Base-by-base conservation (phyloP, 2,888 invertebrate species). In the Parascotia fuliginaria region DNA sequence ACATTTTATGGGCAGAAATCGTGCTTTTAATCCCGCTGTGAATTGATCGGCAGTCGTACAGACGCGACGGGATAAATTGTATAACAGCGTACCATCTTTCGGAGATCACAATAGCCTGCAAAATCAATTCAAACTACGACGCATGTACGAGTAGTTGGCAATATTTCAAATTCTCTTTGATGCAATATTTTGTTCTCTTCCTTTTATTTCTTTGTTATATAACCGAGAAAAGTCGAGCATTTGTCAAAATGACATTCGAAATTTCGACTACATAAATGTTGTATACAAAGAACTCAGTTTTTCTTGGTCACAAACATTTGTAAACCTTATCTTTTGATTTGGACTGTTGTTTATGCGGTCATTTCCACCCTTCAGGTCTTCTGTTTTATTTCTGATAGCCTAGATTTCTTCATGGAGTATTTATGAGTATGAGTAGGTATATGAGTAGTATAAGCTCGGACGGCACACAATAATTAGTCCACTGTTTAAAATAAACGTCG, bases 111-210 rank as follows among this genome's bases (percentile, higher is more conserved):
- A 81, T 76, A 80, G 77, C 72, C 76, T 70, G 69, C 70, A 73
- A 80, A 88, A 89, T 88, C 88, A 87, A 87, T 89, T 81, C 77
- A 61, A 57, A 68, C 65, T 71, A 73, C 77, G 82, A 84, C 83
- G 83, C 85, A 76, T 85, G 68, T n/a, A n/a, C n/a, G n/a, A n/a
- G n/a, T 76, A 82, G 75, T 87, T 89, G 89, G 88, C 89, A 89
- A 85, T 87, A 88, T 87, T 86, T 89, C 89, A 88, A 89, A 83
- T 81, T 83, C 78, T 75, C 79, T 84, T 81, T 85, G 86, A 85
- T 86, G 84, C 84, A 85, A 84, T 81, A 83, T 83, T 83, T n/a
- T n/a, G n/a, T n/a, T n/a, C n/a, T n/a, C n/a, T n/a, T 82, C 74
- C 67, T 67, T 67, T 77, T 64, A 72, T 79, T 79, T 73, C 70